A percentile compares a stretch with the other conserved stretches of the same genome.
These are phyloP conservation scores for Melanogrammus aeglefinus DNA, from an alignment of 2,797 vertebrate genomes.

Conservation along the genomic window DNA sequence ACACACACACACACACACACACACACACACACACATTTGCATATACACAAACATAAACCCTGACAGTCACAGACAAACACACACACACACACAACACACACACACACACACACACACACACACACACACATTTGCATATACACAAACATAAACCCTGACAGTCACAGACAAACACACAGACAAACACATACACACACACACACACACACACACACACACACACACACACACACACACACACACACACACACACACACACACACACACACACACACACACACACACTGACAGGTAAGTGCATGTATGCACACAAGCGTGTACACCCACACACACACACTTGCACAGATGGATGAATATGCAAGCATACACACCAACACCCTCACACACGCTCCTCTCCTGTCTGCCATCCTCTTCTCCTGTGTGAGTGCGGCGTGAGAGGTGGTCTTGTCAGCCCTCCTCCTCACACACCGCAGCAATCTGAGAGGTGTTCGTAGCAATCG, in stretches of 20 bases:
- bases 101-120: not conserved
- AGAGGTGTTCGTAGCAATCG: constrained; percentile 63
- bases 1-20: not conserved
- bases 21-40: no score
- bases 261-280: no score
- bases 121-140: no score
- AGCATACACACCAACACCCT: not conserved
- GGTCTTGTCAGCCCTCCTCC: constrained; percentile 70
- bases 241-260: no score
- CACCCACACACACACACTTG: no score
- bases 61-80: not conserved
- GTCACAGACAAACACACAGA: no score
- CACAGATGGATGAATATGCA: not conserved
- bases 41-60: no score
- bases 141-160: no score
- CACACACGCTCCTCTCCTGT: constrained; percentile 5
- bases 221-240: no score
- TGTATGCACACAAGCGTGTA: not conserved
- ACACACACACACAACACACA: not conserved
- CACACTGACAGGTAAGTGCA: no score
- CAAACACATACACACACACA: no score
- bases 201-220: no score
- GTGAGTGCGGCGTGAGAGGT: constrained; percentile 68
- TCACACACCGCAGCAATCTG: constrained; percentile 57
- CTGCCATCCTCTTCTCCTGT: constrained; percentile 41